phyloP scores from a whole-genome alignment of 2,113 vertebrate genomes.

The Mormoops blainvillei region DNA sequence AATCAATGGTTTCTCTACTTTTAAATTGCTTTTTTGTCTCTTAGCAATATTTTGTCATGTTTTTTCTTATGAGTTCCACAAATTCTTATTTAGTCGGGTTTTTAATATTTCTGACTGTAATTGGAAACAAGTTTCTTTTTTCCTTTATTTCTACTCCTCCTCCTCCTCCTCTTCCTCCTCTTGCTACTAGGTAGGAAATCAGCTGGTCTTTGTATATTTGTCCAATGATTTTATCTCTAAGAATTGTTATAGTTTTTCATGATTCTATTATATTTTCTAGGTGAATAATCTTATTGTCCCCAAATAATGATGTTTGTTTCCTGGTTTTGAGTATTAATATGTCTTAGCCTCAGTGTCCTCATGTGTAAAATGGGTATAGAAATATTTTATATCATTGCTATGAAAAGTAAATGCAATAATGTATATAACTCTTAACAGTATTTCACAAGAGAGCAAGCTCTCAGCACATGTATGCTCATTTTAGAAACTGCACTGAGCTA shows the following conservation, averaged over 20 bases:
- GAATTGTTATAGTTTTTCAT: background rate
- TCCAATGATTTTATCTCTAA: background rate
- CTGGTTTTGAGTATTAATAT: background rate
- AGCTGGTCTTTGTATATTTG: background rate
- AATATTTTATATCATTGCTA: background rate
- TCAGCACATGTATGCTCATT: background rate
- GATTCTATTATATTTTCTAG: background rate
- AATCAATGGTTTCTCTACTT: background rate
- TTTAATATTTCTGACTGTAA: background rate
- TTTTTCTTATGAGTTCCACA: background rate
- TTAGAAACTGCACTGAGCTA: background rate
- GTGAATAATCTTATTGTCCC: background rate
- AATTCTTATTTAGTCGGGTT: background rate
- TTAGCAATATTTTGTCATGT: background rate
- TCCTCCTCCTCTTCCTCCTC: background rate
- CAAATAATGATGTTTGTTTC: background rate
- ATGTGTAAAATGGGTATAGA: background rate
- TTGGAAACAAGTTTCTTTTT: background rate
- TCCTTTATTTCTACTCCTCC: background rate
- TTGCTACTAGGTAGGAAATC: background rate
- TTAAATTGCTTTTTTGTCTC: background rate
- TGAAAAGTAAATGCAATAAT: background rate
- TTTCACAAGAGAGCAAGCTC: background rate
- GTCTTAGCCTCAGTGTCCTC: background rate
- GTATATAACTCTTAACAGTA: background rate